Percentiles rank a stretch among this genome's conserved stretches.
These are phyloP conservation scores for Apotomis betuletana DNA, from an alignment of 2,888 invertebrate species.

Conservation along the genomic window DNA sequence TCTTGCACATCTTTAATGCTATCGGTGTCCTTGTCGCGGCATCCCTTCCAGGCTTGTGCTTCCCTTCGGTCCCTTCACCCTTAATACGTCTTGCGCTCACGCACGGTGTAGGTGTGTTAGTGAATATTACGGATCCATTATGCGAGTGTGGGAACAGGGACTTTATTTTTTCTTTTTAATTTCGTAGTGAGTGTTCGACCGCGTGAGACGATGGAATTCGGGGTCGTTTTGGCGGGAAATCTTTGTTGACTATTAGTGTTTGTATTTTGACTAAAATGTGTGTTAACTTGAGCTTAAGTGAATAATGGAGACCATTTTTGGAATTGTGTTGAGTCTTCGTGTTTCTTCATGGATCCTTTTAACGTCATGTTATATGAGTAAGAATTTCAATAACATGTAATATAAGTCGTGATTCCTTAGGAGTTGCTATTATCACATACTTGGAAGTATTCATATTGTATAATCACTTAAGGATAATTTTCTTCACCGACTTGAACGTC, in stretches of 20 bases:
- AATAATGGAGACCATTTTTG: constrained; percentile 62
- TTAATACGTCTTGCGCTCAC: constrained; percentile 69
- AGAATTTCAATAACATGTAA: constrained; percentile 49
- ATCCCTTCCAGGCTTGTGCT: constrained; percentile 72
- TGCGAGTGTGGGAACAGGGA: constrained; percentile 52
- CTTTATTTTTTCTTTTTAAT: constrained; percentile 56
- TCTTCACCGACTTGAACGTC: too few relatives aligned
- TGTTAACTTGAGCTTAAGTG: constrained; percentile 44
- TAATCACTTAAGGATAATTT: too few relatives aligned
- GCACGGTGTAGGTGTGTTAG: constrained; percentile 65
- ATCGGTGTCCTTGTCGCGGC: constrained; percentile 61
- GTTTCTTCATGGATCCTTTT: constrained; percentile 60
- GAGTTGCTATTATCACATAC: too few relatives aligned
- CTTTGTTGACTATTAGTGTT: constrained; percentile 21
- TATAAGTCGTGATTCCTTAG: too few relatives aligned
- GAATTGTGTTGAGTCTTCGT: constrained; percentile 48
- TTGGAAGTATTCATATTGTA: too few relatives aligned
- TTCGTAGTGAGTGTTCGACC: constrained; percentile 60
- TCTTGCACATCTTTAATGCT: constrained; percentile 47
- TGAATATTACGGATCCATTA: constrained; percentile 50
- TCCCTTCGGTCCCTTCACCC: constrained; percentile 76
- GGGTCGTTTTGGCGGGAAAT: constrained; percentile 71
- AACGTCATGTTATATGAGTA: constrained; percentile 76
- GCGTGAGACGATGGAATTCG: constrained; percentile 63
- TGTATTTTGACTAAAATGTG: constrained; percentile 45